Conservation (phyloP, 2,113 vertebrate species). For the Apodemus sylvaticus region DNA sequence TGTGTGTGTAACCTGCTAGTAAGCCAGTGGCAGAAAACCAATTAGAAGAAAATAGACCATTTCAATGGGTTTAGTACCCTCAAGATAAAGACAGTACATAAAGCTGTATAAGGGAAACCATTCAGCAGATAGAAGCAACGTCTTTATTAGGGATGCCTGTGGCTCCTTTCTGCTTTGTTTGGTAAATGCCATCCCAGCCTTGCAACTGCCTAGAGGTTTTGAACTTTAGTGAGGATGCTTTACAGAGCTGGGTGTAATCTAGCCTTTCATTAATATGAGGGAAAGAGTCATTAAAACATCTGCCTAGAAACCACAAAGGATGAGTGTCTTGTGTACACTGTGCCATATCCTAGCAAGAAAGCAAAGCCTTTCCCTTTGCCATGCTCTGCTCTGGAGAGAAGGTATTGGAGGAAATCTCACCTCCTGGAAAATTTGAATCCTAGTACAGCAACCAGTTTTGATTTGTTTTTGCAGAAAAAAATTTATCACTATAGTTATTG, state of each 20-base stretch:
- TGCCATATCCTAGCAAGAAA: neutral
- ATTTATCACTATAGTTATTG: neutral
- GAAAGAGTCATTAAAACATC: constrained; percentile 79
- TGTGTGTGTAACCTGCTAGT: constrained; percentile 35
- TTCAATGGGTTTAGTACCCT: constrained; percentile 81
- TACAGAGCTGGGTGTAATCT: constrained; percentile 45
- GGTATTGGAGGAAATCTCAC: neutral
- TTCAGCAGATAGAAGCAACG: constrained; percentile 83
- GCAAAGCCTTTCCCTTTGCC: neutral
- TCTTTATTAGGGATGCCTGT: constrained; percentile 84
- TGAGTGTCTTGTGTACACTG: neutral
- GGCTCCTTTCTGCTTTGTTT: constrained; percentile 87
- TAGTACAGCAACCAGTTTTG: neutral
- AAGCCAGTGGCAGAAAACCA: constrained; percentile 71
- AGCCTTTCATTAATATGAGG: constrained; percentile 82
- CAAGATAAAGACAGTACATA: constrained; percentile 81
- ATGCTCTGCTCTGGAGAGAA: neutral
- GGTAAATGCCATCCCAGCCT: constrained; percentile 84
- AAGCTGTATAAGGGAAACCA: constrained; percentile 80
- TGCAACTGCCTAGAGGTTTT: constrained; percentile 84
- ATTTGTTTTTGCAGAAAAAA: neutral
- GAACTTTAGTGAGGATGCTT: constrained; percentile 77
- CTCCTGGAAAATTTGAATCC: constrained; percentile 4
- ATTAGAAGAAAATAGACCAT: constrained; percentile 80
- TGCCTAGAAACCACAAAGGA: constrained; percentile 60